Conservation (phyloP, 2,113 vertebrate genomes). For the Plecotus auritus region DNA sequence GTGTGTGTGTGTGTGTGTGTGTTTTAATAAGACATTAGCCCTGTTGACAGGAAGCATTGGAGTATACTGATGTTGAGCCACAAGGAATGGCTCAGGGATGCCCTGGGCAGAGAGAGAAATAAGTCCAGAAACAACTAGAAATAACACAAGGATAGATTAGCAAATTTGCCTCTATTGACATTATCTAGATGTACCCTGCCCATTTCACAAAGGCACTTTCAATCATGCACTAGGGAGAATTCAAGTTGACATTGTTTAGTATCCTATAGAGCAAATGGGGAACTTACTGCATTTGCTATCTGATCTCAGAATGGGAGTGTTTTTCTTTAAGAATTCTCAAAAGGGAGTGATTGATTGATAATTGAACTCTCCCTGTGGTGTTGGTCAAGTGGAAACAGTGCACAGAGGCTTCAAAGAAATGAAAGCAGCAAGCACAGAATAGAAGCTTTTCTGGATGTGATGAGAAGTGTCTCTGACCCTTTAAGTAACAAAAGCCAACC, state of each 20-base stretch:
- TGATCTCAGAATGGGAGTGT: conserved; percentile 30
- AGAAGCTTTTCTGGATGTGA: conserved; percentile 4
- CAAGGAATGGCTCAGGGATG: background rate
- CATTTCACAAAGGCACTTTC: background rate
- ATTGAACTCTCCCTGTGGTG: conserved; percentile 53
- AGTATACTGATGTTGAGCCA: background rate
- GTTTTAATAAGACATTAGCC: background rate
- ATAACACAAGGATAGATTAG: background rate
- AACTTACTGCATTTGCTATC: conserved; percentile 26
- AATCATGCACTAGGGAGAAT: background rate
- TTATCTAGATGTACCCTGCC: background rate
- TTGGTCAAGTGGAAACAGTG: conserved; percentile 57
- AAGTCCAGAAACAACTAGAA: background rate
- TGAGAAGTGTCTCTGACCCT: conserved; percentile 35
- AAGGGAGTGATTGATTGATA: conserved; percentile 55
- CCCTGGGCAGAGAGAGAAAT: background rate
- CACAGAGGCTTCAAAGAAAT: conserved; percentile 36
- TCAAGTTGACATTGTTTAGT: conserved; percentile 45
- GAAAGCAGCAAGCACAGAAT: background rate
- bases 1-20: too few relatives aligned
- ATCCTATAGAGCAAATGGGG: background rate
- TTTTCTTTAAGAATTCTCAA: conserved; percentile 57
- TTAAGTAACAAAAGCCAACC: background rate
- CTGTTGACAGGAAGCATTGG: background rate
- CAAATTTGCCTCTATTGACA: background rate